phyloP scores from a whole-genome alignment of 2,797 vertebrate genomes.

The Centropyge bicolor region DNA sequence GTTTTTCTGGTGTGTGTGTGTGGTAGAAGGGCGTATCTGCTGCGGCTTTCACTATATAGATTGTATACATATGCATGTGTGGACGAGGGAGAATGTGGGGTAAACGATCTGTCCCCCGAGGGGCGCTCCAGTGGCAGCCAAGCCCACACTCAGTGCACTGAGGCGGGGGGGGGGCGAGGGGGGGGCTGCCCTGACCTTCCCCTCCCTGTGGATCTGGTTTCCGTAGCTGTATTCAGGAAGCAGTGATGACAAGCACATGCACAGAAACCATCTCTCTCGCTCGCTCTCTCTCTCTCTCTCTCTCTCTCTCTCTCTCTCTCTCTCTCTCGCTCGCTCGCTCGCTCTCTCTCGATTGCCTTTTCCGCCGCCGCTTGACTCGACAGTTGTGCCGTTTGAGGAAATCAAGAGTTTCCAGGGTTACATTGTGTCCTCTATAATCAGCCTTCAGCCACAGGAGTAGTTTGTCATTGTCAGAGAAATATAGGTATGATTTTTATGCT shows the following conservation, averaged over 20 bases:
- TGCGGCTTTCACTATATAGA: too few species aligned
- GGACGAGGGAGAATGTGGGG: slow-evolving; percentile 27
- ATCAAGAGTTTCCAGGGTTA: slow-evolving; percentile 46
- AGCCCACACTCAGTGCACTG: slow-evolving; percentile 1
- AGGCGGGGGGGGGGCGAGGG: slow-evolving; percentile 21
- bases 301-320: slow-evolving; percentile 12
- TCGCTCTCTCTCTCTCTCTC: slow-evolving; percentile 12
- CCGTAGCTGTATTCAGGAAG: slow-evolving; percentile 68
- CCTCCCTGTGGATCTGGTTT: slow-evolving; percentile 53
- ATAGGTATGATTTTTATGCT: background rate
- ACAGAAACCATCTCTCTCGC: slow-evolving; percentile 52
- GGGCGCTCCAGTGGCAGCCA: slow-evolving; percentile 27
- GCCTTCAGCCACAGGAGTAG: slow-evolving; percentile 7
- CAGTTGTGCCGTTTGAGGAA: slow-evolving; percentile 37
- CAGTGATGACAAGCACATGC: slow-evolving; percentile 57
- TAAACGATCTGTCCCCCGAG: slow-evolving; percentile 54
- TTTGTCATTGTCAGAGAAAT: slow-evolving; percentile 25
- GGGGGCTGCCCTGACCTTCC: slow-evolving; percentile 48
- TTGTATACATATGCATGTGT: background rate
- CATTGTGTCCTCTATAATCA: slow-evolving; percentile 14
- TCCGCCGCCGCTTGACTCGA: slow-evolving; percentile 26
- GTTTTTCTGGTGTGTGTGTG: too few species aligned
- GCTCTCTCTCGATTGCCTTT: slow-evolving; percentile 20
- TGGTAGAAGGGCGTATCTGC: too few species aligned
- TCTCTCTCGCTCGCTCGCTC: too few species aligned